Evolutionary conservation across 2,797 vertebrate genomes (phyloP), one percentile per base, ranked within the genome.

Genomic region (Notolabrus celidotus): DNA sequence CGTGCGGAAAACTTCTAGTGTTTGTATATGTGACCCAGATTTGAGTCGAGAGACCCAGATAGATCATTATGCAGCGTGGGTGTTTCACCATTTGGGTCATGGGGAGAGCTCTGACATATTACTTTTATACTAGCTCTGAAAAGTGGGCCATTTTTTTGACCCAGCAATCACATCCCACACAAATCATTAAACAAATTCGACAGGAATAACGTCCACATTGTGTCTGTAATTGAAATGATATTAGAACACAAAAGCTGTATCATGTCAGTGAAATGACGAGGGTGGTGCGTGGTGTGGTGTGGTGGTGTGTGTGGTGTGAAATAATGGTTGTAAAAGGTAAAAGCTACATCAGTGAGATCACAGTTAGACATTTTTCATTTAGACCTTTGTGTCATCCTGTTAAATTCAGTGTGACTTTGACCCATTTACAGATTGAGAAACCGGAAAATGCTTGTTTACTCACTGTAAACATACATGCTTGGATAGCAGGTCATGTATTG

Each of bases 1-100:
- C 47, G 14, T 15, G 16, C 20, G 43, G 9, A 68, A 34, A 68
- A 58, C 7, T 12, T 36, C 47, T 15, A 61, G 4, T 53, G 33
- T 17, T 62, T 33, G 16, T 34, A 31, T 25, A 10, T 33, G 12
- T 82, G 80, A 85, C 80, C 82, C 43, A 86, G 57, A 75, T 83
- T 17, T 74, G 42, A 47, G 2, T 61, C 54, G 12, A 27, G 14
- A 47, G 46, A 47, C 46, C 46, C 46, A 47, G 46, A 47, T 47
- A 47, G 14, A 25, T 47, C 50, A 62, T 82, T 77, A 74, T 64
- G 60, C 50, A 23, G 20, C 12, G 15, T 14, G 29, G 19, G 20
- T 61, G 27, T 64, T 80, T 50, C 41, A 65, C 16, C 31, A 74
- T 78, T 55, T 79, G 45, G 68, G 81, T 81, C 59, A 64, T 0